phyloP scores from a whole-genome alignment of 2,888 invertebrate genomes.

The Chaitophorus viminalis region DNA sequence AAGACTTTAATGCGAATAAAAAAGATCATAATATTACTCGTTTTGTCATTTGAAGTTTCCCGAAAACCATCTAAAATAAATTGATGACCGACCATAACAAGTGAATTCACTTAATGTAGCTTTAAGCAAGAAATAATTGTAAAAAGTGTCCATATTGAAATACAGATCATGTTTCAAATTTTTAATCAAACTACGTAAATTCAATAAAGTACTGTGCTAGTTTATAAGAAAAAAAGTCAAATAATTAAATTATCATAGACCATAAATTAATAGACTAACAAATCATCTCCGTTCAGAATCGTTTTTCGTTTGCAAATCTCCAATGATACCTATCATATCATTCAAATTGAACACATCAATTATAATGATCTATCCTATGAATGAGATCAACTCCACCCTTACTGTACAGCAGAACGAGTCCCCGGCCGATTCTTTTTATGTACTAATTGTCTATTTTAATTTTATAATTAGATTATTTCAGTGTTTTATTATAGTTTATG shows the following conservation, averaged over 20 bases:
- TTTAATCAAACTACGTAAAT: slow-evolving; percentile 38
- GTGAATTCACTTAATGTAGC: slow-evolving; percentile 12
- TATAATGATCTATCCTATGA: too few species aligned
- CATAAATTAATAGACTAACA: too few species aligned
- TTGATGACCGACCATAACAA: slow-evolving; percentile 20
- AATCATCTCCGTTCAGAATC: too few species aligned
- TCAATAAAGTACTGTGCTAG: not conserved
- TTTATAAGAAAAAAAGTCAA: not conserved
- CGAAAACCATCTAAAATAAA: not conserved
- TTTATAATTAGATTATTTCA: too few species aligned
- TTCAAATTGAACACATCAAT: too few species aligned
- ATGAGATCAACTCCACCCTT: too few species aligned
- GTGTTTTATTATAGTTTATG: too few species aligned
- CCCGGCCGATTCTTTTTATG: too few species aligned
- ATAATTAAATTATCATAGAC: slow-evolving; percentile 39
- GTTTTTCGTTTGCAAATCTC: too few species aligned
- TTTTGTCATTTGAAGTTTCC: not conserved
- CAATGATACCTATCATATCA: too few species aligned
- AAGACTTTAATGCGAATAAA: slow-evolving; percentile 18
- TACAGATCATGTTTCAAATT: slow-evolving; percentile 11
- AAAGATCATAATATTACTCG: slow-evolving; percentile 19
- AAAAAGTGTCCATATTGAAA: slow-evolving; percentile 11
- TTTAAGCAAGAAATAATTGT: slow-evolving; percentile 4
- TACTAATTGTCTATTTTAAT: too few species aligned
- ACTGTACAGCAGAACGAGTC: too few species aligned